Evolutionary conservation across 2,113 vertebrate genomes (phyloP).

Genomic region (Artemisiospiza belli): DNA sequence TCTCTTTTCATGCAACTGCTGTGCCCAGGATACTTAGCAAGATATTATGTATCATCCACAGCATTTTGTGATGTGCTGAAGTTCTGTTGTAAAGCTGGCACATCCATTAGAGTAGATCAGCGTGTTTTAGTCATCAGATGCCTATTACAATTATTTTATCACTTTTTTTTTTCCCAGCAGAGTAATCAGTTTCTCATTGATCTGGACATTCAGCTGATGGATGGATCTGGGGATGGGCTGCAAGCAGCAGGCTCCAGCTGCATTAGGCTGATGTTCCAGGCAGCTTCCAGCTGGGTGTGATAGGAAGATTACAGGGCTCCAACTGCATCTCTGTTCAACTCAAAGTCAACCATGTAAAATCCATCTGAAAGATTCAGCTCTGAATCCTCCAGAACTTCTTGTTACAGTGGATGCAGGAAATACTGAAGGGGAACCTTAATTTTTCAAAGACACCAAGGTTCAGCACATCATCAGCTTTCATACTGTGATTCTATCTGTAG

Average conservation of each 20-base stretch:
- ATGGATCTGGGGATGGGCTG: background rate
- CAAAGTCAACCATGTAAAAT: background rate
- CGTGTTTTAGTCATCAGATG: slow-evolving; percentile 1
- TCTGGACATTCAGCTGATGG: slow-evolving; percentile 18
- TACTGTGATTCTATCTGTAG: background rate
- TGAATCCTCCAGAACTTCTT: background rate
- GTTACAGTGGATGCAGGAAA: background rate
- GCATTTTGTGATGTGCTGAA: background rate
- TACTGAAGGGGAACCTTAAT: background rate
- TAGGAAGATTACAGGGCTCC: slow-evolving; percentile 53
- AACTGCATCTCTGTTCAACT: background rate
- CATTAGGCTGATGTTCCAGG: slow-evolving; percentile 35
- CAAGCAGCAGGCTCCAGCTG: slow-evolving; percentile 16
- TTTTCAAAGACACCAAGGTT: background rate
- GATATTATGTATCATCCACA: background rate
- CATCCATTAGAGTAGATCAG: background rate
- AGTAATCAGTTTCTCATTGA: slow-evolving; percentile 33
- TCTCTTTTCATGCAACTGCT: background rate
- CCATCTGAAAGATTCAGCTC: background rate
- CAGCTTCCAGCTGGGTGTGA: slow-evolving; percentile 59
- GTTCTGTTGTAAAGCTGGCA: background rate
- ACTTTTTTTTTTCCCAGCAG: background rate
- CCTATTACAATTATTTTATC: slow-evolving; percentile 44
- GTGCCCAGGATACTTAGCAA: background rate
- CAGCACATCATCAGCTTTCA: rapidly evolving